phyloP scores from a whole-genome alignment of 2,797 vertebrate genomes.

The Echeneis naucrates region DNA sequence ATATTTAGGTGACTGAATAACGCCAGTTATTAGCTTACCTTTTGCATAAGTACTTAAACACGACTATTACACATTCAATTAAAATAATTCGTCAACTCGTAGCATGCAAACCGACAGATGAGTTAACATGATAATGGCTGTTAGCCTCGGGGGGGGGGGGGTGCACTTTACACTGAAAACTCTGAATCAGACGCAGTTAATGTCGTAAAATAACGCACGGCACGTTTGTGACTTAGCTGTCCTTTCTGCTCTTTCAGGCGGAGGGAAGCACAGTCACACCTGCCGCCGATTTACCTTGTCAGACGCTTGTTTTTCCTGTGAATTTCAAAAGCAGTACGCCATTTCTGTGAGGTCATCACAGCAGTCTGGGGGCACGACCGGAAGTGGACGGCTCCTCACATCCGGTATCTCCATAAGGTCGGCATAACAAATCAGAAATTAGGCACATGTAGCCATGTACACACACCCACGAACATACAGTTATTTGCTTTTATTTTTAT shows the following conservation, averaged over 20 bases:
- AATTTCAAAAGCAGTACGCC: slow-evolving; percentile 42
- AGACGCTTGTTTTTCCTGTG: slow-evolving; percentile 21
- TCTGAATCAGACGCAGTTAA: no score
- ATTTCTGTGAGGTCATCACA: slow-evolving; percentile 58
- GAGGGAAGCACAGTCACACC: accelerated
- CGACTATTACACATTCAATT: accelerated
- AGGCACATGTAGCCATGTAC: no score
- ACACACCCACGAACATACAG: no score
- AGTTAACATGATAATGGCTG: background rate
- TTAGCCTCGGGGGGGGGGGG: slow-evolving; percentile 1
- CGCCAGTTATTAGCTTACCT: background rate
- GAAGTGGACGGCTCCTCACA: slow-evolving; percentile 45
- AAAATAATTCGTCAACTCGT: background rate
- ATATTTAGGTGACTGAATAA: slow-evolving; percentile 10
- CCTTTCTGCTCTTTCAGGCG: accelerated
- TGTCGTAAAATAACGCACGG: background rate
- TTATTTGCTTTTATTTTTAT: no score
- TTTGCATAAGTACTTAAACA: background rate
- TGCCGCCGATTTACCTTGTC: slow-evolving; percentile 20
- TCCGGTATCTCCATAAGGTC: slow-evolving; percentile 74
- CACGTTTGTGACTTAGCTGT: no score
- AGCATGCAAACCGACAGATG: slow-evolving; percentile 20
- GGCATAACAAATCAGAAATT: background rate
- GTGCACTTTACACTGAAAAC: slow-evolving; percentile 5
- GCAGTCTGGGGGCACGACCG: slow-evolving; percentile 58